Base-by-base conservation (phyloP, 2,113 vertebrate genomes). In the Cromileptes altivelis region DNA sequence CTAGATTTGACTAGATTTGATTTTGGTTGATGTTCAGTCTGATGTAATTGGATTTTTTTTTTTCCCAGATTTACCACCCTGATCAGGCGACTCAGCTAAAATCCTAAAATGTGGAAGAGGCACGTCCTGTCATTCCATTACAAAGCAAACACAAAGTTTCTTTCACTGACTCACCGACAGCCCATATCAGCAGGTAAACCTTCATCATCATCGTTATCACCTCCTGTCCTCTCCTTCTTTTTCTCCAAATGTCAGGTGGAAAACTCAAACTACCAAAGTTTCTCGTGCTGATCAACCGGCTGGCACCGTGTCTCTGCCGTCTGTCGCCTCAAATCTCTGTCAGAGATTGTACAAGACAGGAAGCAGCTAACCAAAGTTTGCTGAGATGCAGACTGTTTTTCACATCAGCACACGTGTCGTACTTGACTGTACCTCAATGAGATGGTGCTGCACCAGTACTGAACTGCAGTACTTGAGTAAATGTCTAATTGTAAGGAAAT, bases 161-260 rank as follows among this genome's bases (percentile, higher is more conserved):
- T 42, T 23, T 14, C 19, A 40, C 2, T 1, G 6, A 84, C 91
- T 91, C n/a, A 92, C 91, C 89, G 0, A 85, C 21, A 17, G 27
- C 27, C 60, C 70, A 85, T 1, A 84, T 17, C 49, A 91, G 25
- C 58, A 91, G 30, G 30, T 17, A 77, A 18, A 86, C 15, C 68
- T 70, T 80, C 23, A 33, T 42, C 55, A 1, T 27, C 12, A 0
- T 8, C 74, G 53, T 73, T 56, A 0, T 27, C 60, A 21, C 30
- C 65, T 8, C 42, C 3, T 19, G 8, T 45, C 42, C 11, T 45
- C 42, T 23, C 73, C 30, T 45, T 74, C 21, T 55, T 7, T 18
- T 68, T 6, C 12, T 14, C 11, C 27, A 55, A 23, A 67, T 1
- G 6, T 27, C 3, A 19, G 60, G 6, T 63, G 76, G 25, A 61